Base-by-base conservation (phyloP, 2,888 invertebrate genomes). In the Sarcophaga subvicina region DNA sequence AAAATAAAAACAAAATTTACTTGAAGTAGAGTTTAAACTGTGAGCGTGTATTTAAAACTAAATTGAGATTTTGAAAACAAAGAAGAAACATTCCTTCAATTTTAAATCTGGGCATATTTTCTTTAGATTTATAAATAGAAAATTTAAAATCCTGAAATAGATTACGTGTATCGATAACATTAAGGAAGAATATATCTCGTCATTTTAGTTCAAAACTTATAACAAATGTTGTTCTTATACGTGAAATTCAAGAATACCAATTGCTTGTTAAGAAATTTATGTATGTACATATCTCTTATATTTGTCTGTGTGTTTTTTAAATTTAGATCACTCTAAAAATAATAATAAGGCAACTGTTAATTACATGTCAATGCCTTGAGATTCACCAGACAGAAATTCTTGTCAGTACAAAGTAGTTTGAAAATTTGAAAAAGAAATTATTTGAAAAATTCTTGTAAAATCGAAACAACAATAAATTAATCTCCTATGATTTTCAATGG, bases 21-120 rank as follows among this genome's bases (percentile, higher is more conserved):
- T 20, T 37, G 20, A 80, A 62, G 17, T 76, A 8, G 71, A 71
- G 59, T 71, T 80, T 45, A 72, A 62, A 78, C 67, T 64, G 20
- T 59, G 49, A 76, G 49, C 60, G 47, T 70, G 67, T 76, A 59
- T 66, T 66, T 49, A 60, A 71, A 59, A 84, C 79, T 83, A 78
- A 83, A 14, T 71, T 20, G 70, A 71, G 14, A 62, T 49, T 5
- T 4, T n/a, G 27, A 22, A 37, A 37, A 37, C 37, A 37, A 8
- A 37, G 37, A 37, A 37, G 37, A 37, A 37, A 37, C 37, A 3
- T 10, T 8, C 37, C 8, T 8, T 37, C 37, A 37, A 37, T 37
- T 37, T 37, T 10, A 8, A 37, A 37, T 77, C 20, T 47, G 25
- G 27, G 2, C n/a, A 54, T 17, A 22, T 2, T 54, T 63, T 49